phyloP scores from a whole-genome alignment of 2,888 invertebrate species.

The Lasioglossum villosulum region DNA sequence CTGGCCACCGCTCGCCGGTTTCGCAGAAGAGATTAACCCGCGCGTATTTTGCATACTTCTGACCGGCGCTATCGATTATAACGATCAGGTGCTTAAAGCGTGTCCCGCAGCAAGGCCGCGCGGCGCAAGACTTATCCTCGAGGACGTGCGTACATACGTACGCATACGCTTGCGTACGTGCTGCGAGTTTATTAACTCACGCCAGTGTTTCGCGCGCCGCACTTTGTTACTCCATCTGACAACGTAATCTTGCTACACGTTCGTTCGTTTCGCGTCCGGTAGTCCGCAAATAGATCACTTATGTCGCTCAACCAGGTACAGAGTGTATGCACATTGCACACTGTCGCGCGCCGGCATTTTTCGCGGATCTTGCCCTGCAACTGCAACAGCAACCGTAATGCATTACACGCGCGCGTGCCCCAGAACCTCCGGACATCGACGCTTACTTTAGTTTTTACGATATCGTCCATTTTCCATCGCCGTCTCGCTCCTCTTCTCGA shows the following conservation, averaged over 20 bases:
- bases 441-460: neutral
- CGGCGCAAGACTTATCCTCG: constrained; percentile 49
- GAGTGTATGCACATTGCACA: constrained; percentile 20
- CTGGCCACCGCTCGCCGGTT: constrained; percentile 42
- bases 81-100: constrained; percentile 57
- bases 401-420: constrained; percentile 10
- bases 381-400: neutral
- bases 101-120: constrained; percentile 58
- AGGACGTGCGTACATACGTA: constrained; percentile 36
- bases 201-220: constrained; percentile 54
- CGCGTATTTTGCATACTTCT: constrained; percentile 66
- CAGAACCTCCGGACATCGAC: neutral
- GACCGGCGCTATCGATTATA: constrained; percentile 60
- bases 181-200: constrained; percentile 64
- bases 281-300: constrained; percentile 63
- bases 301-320: constrained; percentile 52
- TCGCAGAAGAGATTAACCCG: constrained; percentile 56
- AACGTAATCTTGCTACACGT: constrained; percentile 65
- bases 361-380: neutral
- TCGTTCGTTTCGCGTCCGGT: constrained; percentile 55
- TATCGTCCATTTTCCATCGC: no score
- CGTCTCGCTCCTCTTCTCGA: no score
- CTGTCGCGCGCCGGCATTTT: constrained; percentile 20
- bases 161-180: constrained; percentile 12
- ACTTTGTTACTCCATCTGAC: constrained; percentile 64